These are phyloP conservation scores for Drosophila quinaria DNA, from an alignment of 2,888 invertebrate species.

Conservation along the genomic window DNA sequence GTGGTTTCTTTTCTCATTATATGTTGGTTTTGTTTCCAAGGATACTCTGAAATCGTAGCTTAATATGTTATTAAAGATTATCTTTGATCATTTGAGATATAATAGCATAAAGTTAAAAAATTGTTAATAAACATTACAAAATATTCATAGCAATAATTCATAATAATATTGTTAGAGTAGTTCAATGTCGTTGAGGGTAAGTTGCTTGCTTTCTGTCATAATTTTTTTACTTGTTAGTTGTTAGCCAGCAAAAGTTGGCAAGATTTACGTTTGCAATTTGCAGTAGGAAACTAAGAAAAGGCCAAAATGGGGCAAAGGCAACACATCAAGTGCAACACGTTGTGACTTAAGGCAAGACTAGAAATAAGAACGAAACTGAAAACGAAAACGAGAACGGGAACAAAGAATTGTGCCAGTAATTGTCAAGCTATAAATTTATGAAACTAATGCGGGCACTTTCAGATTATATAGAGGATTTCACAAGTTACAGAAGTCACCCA, in stretches of 20 bases:
- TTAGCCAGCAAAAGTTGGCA: slow-evolving; percentile 48
- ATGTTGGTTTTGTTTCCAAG: not conserved
- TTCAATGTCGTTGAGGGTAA: slow-evolving; percentile 16
- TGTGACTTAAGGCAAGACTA: slow-evolving; percentile 36
- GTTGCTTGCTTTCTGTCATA: slow-evolving; percentile 11
- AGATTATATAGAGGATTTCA: slow-evolving; percentile 19
- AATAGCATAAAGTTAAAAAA: not conserved
- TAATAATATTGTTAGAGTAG: slow-evolving; percentile 30
- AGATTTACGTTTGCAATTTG: slow-evolving; percentile 75
- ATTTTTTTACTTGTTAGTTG: slow-evolving; percentile 38
- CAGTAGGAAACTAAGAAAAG: slow-evolving; percentile 35
- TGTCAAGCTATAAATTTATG: slow-evolving; percentile 54
- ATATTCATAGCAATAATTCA: not conserved
- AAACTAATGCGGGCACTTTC: slow-evolving; percentile 37
- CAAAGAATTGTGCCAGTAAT: slow-evolving; percentile 52
- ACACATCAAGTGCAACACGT: slow-evolving; percentile 72
- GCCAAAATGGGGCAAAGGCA: slow-evolving; percentile 25
- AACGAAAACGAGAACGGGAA: not conserved
- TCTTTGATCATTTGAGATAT: not conserved
- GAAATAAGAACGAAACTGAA: slow-evolving; percentile 14
- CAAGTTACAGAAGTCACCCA: slow-evolving; percentile 16
- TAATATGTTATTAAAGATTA: not conserved
- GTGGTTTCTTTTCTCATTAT: slow-evolving; percentile 7
- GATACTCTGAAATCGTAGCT: not conserved
- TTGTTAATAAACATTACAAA: not conserved